Base-by-base conservation (phyloP, 1,140 invertebrate species). In the Drosophila novamexicana region DNA sequence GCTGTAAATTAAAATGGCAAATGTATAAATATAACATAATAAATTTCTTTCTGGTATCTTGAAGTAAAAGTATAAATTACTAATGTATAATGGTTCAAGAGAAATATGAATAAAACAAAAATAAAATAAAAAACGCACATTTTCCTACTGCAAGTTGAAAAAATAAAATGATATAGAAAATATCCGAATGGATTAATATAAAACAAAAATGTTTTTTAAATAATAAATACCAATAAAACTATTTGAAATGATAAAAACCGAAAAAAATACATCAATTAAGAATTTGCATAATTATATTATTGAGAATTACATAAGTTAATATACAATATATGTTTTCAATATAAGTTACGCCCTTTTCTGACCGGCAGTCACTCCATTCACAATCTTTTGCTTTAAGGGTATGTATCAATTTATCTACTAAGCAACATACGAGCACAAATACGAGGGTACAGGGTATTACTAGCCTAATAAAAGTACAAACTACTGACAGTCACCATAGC, bases 341-440 rank as follows among this genome's bases (percentile, higher is more conserved):
- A 79, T 78, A 74, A 86, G 68, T 77, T 69, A 70, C 65, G 84
- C 84, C 84, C 67, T 85, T 88, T 88, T 83, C 77, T 77, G 84
- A 88, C 84, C 74, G 84, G 84, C 74, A 84, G 84, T 88, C 84
- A 73, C 63, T 78, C 68, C 88, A 80, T 89, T 88, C 84, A 83
- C 84, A 88, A 68, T 77, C 49, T 44, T 65, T 70, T 75, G 39
- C 58, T 62, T 62, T 69, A 57, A 36, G 47, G 50, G 65, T 63
- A 45, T 73, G 32, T 45, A 52, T 66, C 22, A 71, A 79, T 75
- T 88, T 49, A 58, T 77, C 79, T 83, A 86, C 68, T 75, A 62
- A 32, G 65, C 63, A 72, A 52, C 58, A 68, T 57, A 77, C 49
- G 63, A 57, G 29, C 70, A 70, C 42, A 14, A 45, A 54, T 69